These are phyloP conservation scores for Mohoua ochrocephala DNA, from an alignment of 2,113 vertebrate species.

Conservation along the genomic window DNA sequence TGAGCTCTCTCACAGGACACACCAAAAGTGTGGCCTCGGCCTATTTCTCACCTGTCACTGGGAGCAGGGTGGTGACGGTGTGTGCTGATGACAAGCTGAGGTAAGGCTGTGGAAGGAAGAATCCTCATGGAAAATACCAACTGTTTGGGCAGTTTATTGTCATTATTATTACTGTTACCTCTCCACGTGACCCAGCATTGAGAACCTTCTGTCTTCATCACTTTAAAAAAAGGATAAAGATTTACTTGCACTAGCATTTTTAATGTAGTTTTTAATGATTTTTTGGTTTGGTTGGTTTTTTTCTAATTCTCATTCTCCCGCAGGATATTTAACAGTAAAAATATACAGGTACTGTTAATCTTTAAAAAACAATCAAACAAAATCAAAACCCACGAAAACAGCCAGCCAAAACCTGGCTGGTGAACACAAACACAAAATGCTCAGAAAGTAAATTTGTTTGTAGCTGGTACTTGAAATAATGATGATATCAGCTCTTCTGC, in stretches of 20 bases:
- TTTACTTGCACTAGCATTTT: neutral
- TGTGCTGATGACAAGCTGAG: conserved; percentile 82
- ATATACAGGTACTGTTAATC: neutral
- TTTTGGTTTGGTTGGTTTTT: neutral
- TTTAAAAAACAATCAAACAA: neutral
- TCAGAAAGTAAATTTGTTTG: neutral
- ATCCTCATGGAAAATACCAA: accelerated
- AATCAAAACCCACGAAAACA: neutral
- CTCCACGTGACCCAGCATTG: accelerated
- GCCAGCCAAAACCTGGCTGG: neutral
- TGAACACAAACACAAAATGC: neutral
- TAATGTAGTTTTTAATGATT: neutral
- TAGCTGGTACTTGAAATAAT: neutral
- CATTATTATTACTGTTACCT: neutral
- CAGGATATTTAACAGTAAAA: neutral
- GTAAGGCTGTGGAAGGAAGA: conserved; percentile 47
- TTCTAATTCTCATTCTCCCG: neutral
- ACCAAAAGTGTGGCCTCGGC: conserved; percentile 75
- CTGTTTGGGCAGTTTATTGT: neutral
- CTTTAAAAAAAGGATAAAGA: neutral
- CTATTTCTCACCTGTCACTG: conserved; percentile 85
- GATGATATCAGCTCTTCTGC: neutral
- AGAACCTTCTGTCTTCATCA: neutral
- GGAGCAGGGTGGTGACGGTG: conserved; percentile 80
- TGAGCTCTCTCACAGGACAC: conserved; percentile 75